Evolutionary conservation across 2,113 vertebrate species (phyloP).

Genomic region (Prochilodus magdalenae): DNA sequence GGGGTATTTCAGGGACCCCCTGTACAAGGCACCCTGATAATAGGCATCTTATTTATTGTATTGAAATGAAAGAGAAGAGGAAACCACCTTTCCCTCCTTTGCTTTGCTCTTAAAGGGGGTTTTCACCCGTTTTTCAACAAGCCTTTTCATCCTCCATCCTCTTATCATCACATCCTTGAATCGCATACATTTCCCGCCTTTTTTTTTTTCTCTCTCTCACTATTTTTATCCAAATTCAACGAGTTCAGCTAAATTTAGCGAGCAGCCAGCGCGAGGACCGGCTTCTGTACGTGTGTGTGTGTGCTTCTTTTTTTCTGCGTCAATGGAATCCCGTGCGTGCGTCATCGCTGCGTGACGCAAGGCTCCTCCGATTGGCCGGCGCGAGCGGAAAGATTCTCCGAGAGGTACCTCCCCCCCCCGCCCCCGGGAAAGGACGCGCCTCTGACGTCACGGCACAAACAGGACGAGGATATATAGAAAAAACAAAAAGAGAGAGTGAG

Average conservation of each 20-base stretch:
- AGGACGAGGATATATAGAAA: conserved; percentile 54
- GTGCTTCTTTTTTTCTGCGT: conserved; percentile 75
- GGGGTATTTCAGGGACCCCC: too few relatives aligned
- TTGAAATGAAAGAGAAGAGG: too few relatives aligned
- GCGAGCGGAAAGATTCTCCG: conserved; percentile 74
- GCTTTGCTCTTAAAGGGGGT: too few relatives aligned
- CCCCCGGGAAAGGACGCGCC: conserved; percentile 34
- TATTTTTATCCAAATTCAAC: conserved; percentile 80
- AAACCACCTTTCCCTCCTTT: too few relatives aligned
- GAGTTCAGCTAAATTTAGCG: conserved; percentile 81
- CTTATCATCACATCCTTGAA: conserved; percentile 31
- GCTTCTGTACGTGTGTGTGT: not conserved
- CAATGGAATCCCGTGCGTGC: conserved; percentile 96
- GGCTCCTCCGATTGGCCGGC: conserved; percentile 73
- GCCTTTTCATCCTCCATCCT: conserved; percentile 1
- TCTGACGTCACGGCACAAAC: conserved; percentile 81
- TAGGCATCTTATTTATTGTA: too few relatives aligned
- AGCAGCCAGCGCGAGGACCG: conserved; percentile 76
- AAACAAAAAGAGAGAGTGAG: not conserved
- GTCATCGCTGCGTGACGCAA: conserved; percentile 81
- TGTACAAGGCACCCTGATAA: too few relatives aligned
- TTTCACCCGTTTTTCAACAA: not conserved
- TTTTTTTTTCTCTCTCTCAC: too few relatives aligned
- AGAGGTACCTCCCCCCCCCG: conserved; percentile 73
- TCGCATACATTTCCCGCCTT: conserved; percentile 44